Base-by-base conservation (phyloP, 2,113 vertebrate species). In the Furnarius figulus region DNA sequence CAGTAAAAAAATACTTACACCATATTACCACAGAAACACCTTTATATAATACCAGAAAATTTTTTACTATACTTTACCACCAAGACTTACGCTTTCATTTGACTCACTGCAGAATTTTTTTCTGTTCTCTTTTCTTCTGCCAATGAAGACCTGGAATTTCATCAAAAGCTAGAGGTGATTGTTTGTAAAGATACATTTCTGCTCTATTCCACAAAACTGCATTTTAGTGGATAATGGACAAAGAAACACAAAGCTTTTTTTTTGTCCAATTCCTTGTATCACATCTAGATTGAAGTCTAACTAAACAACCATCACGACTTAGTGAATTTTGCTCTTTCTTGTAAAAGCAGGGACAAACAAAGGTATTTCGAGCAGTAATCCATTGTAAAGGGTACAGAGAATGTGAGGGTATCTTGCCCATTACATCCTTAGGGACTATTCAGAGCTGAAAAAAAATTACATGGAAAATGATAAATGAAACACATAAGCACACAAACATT, bases 81-180 rank as follows among this genome's bases (percentile, higher is more conserved):
- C 14, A 78, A 87, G 44, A 72, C 99, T 98, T 98, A 99, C 99
- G 91, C 97, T 95, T 97, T 98, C 94, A 95, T 96, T 80, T 97
- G 98, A 71, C 97, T 87, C 31, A 94, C 62, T 31, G 97, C 74
- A 61, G 96, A 74, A 52, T 91, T 95, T 50, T 95, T 99, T 96
- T 99, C 99, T 49, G 95, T 96, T 92, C 97, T 98, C 92, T 89
- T 97, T 52, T 98, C 97, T 42, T 99, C 98, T 75, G 98, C 98
- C 62, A 98, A 4, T 73, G 97, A 98, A 75, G 98, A 98, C 67
- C 99, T 99, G 97, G 33, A 96, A 96, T 90, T 47, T 88, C 61
- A 77, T 2, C 78, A 84, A 97, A 93, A 76, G 61, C 16, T 66
- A 84, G 46, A 80, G 72, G 88, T 33, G 9, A 90, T 23, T 49